A percentile compares a stretch with the other conserved stretches of the same genome.
Evolutionary conservation across 2,113 vertebrate genomes (phyloP).

Genomic region (Casuarius casuarius): DNA sequence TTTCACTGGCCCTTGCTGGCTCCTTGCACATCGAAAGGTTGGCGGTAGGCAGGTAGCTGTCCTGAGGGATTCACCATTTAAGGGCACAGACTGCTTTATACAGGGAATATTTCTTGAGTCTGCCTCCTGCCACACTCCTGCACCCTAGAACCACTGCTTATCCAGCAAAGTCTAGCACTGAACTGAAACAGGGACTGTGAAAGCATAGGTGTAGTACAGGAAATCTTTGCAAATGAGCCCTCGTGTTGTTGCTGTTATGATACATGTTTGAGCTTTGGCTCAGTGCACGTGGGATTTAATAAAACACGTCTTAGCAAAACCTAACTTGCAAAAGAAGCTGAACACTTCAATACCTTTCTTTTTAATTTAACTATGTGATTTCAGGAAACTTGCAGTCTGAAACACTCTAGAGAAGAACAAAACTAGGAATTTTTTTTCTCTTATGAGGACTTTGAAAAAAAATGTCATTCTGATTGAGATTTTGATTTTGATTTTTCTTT

Average conservation of each 20-base stretch:
- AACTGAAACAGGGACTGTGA: neutral
- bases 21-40: neutral
- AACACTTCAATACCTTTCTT: neutral
- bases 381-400: neutral
- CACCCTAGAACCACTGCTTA: neutral
- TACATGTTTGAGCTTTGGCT: neutral
- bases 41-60: neutral
- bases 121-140: neutral
- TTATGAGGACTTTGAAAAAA: neutral
- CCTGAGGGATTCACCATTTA: neutral
- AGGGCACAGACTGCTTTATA: neutral
- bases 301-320: neutral
- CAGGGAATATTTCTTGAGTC: neutral
- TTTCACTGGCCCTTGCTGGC: neutral
- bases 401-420: neutral
- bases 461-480: neutral
- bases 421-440: neutral
- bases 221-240: neutral
- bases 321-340: neutral
- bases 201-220: neutral
- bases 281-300: accelerated
- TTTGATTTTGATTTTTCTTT: neutral
- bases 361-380: neutral
- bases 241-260: neutral
- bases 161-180: neutral